Conservation (phyloP, 2,113 vertebrate genomes). For the Semicossyphus pulcher region DNA sequence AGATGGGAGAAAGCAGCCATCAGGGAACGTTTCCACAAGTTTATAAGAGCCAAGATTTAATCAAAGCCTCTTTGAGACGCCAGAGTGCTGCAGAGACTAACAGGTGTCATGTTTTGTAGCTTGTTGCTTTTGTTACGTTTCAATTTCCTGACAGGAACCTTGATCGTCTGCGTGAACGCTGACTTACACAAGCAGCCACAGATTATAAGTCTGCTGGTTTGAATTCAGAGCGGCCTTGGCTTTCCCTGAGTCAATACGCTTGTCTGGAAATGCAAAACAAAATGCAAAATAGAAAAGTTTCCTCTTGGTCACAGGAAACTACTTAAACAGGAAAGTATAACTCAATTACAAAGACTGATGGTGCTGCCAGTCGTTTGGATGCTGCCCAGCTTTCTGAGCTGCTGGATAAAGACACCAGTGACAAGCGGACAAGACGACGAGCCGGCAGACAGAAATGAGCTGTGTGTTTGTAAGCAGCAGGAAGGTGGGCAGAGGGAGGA, state of each 20-base stretch:
- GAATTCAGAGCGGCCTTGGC: slow-evolving; percentile 37
- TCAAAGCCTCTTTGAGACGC: slow-evolving; percentile 31
- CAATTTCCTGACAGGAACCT: slow-evolving; percentile 10
- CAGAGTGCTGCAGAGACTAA: slow-evolving; percentile 2
- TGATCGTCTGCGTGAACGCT: not conserved
- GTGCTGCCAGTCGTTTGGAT: slow-evolving; percentile 14
- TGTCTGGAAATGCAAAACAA: slow-evolving; percentile 43
- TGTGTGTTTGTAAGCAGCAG: slow-evolving; percentile 70
- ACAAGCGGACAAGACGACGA: slow-evolving; percentile 61
- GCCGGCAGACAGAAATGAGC: slow-evolving; percentile 68
- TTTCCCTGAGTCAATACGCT: slow-evolving; percentile 26
- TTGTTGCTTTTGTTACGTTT: slow-evolving; percentile 1
- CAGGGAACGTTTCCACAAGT: slow-evolving; percentile 22
- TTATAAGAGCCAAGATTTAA: slow-evolving; percentile 5
- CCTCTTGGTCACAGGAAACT: slow-evolving; percentile 45
- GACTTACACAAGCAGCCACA: not conserved
- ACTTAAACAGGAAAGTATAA: slow-evolving; percentile 51
- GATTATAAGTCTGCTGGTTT: slow-evolving; percentile 7
- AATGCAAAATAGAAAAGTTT: slow-evolving; percentile 64
- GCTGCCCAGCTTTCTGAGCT: slow-evolving; percentile 5
- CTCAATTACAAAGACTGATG: slow-evolving; percentile 70
- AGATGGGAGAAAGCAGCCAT: slow-evolving; percentile 34
- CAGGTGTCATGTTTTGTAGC: not conserved
- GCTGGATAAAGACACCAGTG: slow-evolving; percentile 74
- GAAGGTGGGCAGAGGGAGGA: slow-evolving; percentile 36